Evolutionary conservation across 2,113 vertebrate species (phyloP), one percentile per base, ranked within the genome.

Genomic region (Myanophis thanlyinensis): DNA sequence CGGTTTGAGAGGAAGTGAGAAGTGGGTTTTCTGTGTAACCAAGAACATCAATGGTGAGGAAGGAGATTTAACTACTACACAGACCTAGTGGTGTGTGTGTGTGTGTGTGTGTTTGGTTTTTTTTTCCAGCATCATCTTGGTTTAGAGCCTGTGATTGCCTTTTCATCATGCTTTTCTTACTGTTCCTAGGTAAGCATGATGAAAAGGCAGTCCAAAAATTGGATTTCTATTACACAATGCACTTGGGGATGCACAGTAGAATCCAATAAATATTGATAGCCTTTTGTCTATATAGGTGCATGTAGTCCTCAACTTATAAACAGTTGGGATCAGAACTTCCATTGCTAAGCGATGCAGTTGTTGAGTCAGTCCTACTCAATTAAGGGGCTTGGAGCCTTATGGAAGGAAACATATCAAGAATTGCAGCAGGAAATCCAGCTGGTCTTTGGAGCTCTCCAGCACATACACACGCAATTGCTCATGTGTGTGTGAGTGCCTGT

Each of bases 1-100:
- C 88, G 91, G 96, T 91, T 23, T 59, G 48, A 25, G 67, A 54
- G 15, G 46, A 46, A 53, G 25, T 15, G 18, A 84, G 89, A 93
- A 94, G 90, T 7, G 67, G 93, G 94, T 97, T 92, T 91, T 93
- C 92, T 6, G 35, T 95, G 92, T 93, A 80, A 94, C 94, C 93
- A 92, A 94, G 93, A 95, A 22, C 96, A 91, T 93, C 93, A 93
- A 94, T 87, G 40, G 12, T 40, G 85, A 93, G 93, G 93, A 91
- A 88, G 0, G 1, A 88, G 56, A 67, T 94, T 40, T 25, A 22
- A 59, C 62, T 62, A 59, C 62, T 62, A 46, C 20, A 67, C 46
- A 49, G 40, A 47, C 5, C 47, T 85, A 5, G 30, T 67, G 30
- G n/a, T n/a, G n/a, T n/a, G n/a, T n/a, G n/a, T n/a, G n/a, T n/a